Evolutionary conservation across 2,797 vertebrate species (phyloP), one percentile per base, ranked within the genome.

Genomic region (Peromyscus eremicus): DNA sequence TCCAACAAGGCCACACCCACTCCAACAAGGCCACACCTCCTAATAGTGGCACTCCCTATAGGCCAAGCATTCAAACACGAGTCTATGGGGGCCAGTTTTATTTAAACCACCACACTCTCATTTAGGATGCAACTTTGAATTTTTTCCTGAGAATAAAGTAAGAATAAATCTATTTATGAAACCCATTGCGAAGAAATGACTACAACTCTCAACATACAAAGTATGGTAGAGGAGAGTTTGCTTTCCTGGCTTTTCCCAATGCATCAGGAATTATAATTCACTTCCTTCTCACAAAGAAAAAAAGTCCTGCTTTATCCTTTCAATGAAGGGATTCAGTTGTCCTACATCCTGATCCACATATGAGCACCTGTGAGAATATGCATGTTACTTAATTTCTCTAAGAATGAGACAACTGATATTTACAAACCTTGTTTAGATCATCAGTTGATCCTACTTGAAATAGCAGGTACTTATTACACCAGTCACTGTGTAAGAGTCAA

Each of bases 161-260:
- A 6, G 75, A 94, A 73, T 40, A 82, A 92, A 80, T 96, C 75
- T 57, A 9, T 60, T 87, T 40, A 37, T 21, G 29, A 94, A 94
- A 84, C 13, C 17, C 60, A 84, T 13, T 73, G 60, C 32, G 10
- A 62, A 90, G 49, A 91, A 96, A 84, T 49, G 21, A 95, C 94
- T 49, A 84, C 2, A 94, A 49, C 34, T 87, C 32, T 91, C 8
- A 95, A 37, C 57, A 77, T 8, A 85, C 19, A 92, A 85, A 86
- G 68, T 68, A 77, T 64, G 66, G 77, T 12, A 29, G 25, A 8
- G 64, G 19, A 88, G 87, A 81, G 64, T 46, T 77, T 46, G 86
- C 43, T 87, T 75, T 84, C 46, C 70, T 60, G 23, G 40, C 32
- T 87, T 55, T 94, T 77, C 76, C 14, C 14, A 90, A 10, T 37